These are phyloP conservation scores for Poeciliopsis prolifica DNA, from an alignment of 2,113 vertebrate genomes.

Conservation along the genomic window DNA sequence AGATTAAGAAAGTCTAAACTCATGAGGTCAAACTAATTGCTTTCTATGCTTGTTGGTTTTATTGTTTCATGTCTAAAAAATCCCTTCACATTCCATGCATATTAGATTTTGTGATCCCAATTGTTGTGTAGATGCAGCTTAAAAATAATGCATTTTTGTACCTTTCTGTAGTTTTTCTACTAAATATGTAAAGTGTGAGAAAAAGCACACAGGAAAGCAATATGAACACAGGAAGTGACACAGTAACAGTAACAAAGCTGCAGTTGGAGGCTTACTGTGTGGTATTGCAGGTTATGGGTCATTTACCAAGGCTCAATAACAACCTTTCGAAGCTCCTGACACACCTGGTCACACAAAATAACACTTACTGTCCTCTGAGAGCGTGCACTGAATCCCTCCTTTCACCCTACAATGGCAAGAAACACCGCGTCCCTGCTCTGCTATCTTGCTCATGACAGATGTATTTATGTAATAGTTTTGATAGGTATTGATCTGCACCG, in stretches of 20 bases:
- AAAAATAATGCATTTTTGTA: not conserved
- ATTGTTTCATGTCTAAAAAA: not conserved
- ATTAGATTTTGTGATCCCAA: not conserved
- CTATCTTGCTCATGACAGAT: conserved; percentile 79
- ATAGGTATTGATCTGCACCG: conserved; percentile 78
- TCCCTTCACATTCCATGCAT: not conserved
- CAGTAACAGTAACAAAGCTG: conserved; percentile 30
- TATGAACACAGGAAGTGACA: not conserved
- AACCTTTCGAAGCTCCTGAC: conserved; percentile 56
- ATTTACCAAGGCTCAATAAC: conserved; percentile 73
- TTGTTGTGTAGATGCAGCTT: not conserved
- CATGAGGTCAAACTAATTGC: too few relatives aligned
- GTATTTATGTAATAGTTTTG: conserved; percentile 80
- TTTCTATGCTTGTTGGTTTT: too few relatives aligned
- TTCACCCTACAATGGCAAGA: conserved; percentile 68
- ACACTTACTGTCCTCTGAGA: conserved; percentile 62
- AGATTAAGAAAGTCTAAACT: not conserved
- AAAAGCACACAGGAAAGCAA: conserved; percentile 3
- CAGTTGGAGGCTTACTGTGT: conserved; percentile 53
- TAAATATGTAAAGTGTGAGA: not conserved
- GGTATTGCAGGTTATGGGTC: conserved; percentile 62
- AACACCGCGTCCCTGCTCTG: conserved; percentile 68
- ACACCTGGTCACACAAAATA: conserved; percentile 70
- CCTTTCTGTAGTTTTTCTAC: not conserved
- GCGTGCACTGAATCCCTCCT: conserved; percentile 45